phyloP scores from a whole-genome alignment of 2,888 invertebrate species.

The Magallana nippona region DNA sequence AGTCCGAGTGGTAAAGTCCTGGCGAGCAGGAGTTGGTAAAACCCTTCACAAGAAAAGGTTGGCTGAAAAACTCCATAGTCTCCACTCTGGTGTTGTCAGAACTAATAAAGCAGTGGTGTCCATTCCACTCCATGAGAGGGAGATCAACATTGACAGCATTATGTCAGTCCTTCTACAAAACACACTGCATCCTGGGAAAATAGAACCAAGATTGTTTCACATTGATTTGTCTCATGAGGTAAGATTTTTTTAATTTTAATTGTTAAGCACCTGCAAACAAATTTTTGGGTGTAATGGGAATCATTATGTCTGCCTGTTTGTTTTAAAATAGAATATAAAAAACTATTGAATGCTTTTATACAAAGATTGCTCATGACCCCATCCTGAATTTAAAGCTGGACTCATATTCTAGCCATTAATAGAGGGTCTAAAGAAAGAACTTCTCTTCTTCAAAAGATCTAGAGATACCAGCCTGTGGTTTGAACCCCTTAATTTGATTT shows the following conservation, averaged over 20 bases:
- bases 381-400: too few relatives aligned
- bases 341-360: too few relatives aligned
- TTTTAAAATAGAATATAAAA: too few relatives aligned
- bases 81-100: not conserved
- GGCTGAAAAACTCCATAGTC: slow-evolving; percentile 51
- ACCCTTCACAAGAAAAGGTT: slow-evolving; percentile 62
- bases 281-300: too few relatives aligned
- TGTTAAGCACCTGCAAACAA: too few relatives aligned
- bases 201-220: slow-evolving; percentile 65
- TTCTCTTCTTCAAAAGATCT: too few relatives aligned
- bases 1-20: slow-evolving; percentile 68
- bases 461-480: too few relatives aligned
- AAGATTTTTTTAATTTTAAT: not conserved
- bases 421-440: too few relatives aligned
- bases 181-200: slow-evolving; percentile 52
- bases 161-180: slow-evolving; percentile 56
- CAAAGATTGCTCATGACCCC: too few relatives aligned
- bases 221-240: slow-evolving; percentile 70
- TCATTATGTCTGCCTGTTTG: too few relatives aligned
- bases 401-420: too few relatives aligned
- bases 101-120: slow-evolving; percentile 46
- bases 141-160: slow-evolving; percentile 54
- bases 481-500: too few relatives aligned
- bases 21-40: slow-evolving; percentile 71
- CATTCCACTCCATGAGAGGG: slow-evolving; percentile 62